Evolutionary conservation across 2,888 invertebrate genomes (phyloP), one percentile per base, ranked within the genome.

Genomic region (Perizoma affinitatum): DNA sequence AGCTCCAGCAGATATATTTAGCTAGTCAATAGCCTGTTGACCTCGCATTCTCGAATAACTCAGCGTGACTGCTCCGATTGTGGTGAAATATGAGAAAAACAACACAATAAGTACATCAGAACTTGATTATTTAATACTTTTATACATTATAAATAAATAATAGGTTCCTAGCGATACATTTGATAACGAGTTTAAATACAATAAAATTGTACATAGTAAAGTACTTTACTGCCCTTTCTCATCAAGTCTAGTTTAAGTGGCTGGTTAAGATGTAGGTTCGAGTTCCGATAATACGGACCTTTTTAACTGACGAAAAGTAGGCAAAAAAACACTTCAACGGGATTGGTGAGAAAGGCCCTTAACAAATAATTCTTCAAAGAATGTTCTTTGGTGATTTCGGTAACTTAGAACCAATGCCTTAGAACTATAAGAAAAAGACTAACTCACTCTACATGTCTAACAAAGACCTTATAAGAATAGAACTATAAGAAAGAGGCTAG

Each of bases 61-160:
- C 64, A 63, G 54, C 45, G 33, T 34, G 10, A 41, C 40, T 56
- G 70, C 41, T 51, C 73, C 22, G 61, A 77, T 78, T 81, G 82
- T 50, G 79, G 77, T 74, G 69, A 69, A 78, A 75, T 68, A 73
- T 66, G 62, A 76, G 63, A 54, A 68, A 76, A 74, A 73, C 72
- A 71, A 71, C 55, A 55, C 43, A 47, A n/a, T 51, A 36, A 69
- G 40, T 63, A 55, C 41, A 55, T 58, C 54, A 58, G 45, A 50
- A 63, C 58, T 54, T 62, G 58, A 54, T 57, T 8, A 38, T 5
- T 1, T 38, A 3, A 7, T 38, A 56, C 48, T 44, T 38, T 7
- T n/a, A n/a, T 40, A 46, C 42, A 55, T 44, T 43, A 40, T 51
- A 62, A 47, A 52, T 48, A 53, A 48, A 22, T 43, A 11, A 54